Evolutionary conservation across 2,888 invertebrate species (phyloP).

Genomic region (Lithophane semibrunnea): DNA sequence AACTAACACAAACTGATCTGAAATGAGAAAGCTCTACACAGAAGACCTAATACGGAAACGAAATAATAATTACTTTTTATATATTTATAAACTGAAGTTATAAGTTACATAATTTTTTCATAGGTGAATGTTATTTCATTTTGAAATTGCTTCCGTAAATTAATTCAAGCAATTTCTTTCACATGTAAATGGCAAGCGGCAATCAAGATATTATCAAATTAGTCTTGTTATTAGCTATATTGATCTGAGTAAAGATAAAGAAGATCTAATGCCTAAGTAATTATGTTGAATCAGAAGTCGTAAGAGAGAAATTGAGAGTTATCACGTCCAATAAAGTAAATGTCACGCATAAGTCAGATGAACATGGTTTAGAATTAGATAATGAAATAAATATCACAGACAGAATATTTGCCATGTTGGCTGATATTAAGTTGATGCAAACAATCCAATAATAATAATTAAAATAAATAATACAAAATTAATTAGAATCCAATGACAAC

Average conservation of each 20-base stretch:
- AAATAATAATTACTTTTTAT: slow-evolving; percentile 42
- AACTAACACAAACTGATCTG: slow-evolving; percentile 16
- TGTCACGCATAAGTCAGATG: slow-evolving; percentile 16
- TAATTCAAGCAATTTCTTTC: slow-evolving; percentile 55
- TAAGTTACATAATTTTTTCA: slow-evolving; percentile 41
- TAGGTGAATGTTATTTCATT: slow-evolving; percentile 35
- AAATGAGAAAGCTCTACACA: slow-evolving; percentile 51
- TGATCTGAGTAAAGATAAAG: slow-evolving; percentile 44
- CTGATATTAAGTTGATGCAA: neutral
- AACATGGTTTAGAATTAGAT: slow-evolving; percentile 4
- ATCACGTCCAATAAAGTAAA: slow-evolving; percentile 44
- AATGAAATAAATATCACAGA: slow-evolving; percentile 11
- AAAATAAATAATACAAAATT: neutral
- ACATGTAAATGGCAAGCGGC: slow-evolving; percentile 44
- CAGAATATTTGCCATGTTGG: neutral
- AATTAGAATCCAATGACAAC: slow-evolving; percentile 2
- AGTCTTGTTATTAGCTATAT: slow-evolving; percentile 44
- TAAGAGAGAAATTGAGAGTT: slow-evolving; percentile 55
- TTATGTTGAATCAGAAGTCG: slow-evolving; percentile 30
- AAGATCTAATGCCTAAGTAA: slow-evolving; percentile 42
- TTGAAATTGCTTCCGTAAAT: slow-evolving; percentile 50
- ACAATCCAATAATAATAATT: neutral
- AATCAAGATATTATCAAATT: slow-evolving; percentile 57
- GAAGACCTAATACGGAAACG: slow-evolving; percentile 36
- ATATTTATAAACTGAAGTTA: slow-evolving; percentile 17